phyloP scores from a whole-genome alignment of 2,888 invertebrate genomes.

The Rhogogaster chlorosoma region DNA sequence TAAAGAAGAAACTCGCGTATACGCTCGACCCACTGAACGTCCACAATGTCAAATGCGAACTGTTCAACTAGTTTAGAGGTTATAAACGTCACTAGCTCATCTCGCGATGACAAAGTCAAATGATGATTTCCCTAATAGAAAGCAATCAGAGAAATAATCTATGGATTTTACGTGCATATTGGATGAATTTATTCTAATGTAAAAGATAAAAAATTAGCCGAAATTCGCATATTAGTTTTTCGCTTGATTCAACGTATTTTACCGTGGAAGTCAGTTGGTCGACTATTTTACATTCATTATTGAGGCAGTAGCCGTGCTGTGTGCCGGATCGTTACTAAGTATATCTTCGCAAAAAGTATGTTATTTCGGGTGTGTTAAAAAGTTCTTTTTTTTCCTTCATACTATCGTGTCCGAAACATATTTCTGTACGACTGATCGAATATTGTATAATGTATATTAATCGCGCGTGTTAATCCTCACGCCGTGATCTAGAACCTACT shows the following conservation, averaged over 20 bases:
- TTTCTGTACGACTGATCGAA: not conserved
- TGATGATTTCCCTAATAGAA: not conserved
- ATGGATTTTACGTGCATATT: not conserved
- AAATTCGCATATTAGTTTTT: not conserved
- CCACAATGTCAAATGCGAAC: constrained; percentile 26
- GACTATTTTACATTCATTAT: constrained; percentile 33
- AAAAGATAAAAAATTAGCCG: not conserved
- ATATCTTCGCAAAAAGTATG: constrained; percentile 56
- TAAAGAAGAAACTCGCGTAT: not conserved
- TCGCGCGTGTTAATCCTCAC: not conserved
- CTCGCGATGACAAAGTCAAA: not conserved
- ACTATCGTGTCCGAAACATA: not conserved
- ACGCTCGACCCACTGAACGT: not conserved
- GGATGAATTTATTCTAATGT: not conserved
- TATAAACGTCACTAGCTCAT: constrained; percentile 23
- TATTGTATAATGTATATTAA: not conserved
- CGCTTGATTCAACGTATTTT: constrained; percentile 1
- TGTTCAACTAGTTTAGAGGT: constrained; percentile 29
- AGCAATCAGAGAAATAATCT: not conserved
- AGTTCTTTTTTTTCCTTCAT: not conserved
- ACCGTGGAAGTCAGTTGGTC: constrained; percentile 43
- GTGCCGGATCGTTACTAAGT: constrained; percentile 63
- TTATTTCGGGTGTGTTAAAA: constrained; percentile 34
- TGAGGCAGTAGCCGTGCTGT: constrained; percentile 63
- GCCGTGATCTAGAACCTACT: not conserved